Evolutionary conservation across 1,140 invertebrate genomes (phyloP), one percentile per base, ranked within the genome.

Genomic region (Pachyrhynchus sulphureomaculatus): DNA sequence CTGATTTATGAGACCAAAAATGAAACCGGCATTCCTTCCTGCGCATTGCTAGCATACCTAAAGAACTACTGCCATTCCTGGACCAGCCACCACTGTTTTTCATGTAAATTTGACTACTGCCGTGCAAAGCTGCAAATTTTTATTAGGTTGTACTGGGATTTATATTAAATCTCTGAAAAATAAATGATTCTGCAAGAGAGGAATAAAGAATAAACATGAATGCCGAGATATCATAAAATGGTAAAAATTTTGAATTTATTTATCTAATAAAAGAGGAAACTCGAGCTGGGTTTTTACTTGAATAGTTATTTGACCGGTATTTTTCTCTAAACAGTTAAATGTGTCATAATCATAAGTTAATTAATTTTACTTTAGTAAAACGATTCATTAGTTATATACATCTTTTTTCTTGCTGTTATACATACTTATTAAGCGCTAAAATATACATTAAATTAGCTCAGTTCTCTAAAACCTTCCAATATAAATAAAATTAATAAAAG

Each of bases 1-100:
- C 53, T 70, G 68, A 70, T 70, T 70, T 70, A 70, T 70, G 63
- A 44, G 65, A 36, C 62, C 52, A 68, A 70, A 70, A 70, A 70
- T 70, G 68, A 70, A 70, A 68, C 45, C 60, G 65, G 59, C 65
- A 70, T 67, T 67, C 68, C 66, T 62, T 62, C 42, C 53, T 58
- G 58, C 57, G 64, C 64, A 66, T 66, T 66, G 58, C 64, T 48
- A 52, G 59, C 64, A 66, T 66, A 66, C 64, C 64, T 66, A 66
- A 66, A 66, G 64, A 66, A 66, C 56, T 66, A 45, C 36, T 52
- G 57, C 57, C 57, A 60, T 54, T 62, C 59, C 49, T 51, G 20
- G 34, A 29, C 47, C 26, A 52, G 45, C 57, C 54, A 52, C 45
- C 57, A 60, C 57, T 60, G 57, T 60, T 60, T 60, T 60, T 60